A percentile compares a stretch with the other conserved stretches of the same genome.
Conservation (phyloP, 2,797 vertebrate genomes). For the Distichodus sexfasciatus region DNA sequence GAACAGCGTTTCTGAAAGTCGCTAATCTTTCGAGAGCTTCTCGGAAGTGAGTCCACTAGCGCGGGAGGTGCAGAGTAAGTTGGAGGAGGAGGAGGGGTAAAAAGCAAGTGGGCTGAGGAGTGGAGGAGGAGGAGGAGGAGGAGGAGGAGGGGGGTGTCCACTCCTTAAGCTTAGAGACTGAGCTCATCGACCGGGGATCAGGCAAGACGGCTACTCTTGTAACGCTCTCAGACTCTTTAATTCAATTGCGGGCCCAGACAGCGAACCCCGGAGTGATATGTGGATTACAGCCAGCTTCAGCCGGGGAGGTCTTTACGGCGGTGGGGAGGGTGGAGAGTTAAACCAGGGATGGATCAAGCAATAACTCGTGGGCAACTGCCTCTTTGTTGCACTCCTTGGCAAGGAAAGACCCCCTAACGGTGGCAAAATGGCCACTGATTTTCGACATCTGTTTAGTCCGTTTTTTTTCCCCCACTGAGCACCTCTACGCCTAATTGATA, state of each 20-base stretch:
- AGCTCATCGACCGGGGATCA: conserved; percentile 7
- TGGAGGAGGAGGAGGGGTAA: background rate
- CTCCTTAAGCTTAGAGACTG: conserved; percentile 18
- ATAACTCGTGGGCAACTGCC: background rate
- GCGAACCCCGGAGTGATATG: conserved; percentile 1
- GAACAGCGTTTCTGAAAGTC: conserved; percentile 30
- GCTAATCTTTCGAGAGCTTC: conserved; percentile 30
- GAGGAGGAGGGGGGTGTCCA: conserved; percentile 1
- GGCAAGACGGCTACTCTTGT: background rate
- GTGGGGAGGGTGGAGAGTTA: background rate
- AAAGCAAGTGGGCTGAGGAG: background rate
- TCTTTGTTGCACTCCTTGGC: background rate
- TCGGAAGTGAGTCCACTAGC: background rate
- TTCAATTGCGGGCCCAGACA: conserved; percentile 26
- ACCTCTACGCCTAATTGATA: background rate
- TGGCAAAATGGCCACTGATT: background rate
- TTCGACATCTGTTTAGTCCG: background rate
- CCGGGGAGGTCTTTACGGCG: background rate
- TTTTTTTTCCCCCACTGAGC: no score
- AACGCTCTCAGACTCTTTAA: conserved; percentile 8
- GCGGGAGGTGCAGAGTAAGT: background rate
- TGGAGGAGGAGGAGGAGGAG: background rate
- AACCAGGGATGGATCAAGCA: background rate
- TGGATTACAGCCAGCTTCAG: conserved; percentile 18
- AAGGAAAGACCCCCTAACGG: background rate